Conservation (phyloP, 2,797 vertebrate genomes). For the Melanotaenia maccullochi region DNA sequence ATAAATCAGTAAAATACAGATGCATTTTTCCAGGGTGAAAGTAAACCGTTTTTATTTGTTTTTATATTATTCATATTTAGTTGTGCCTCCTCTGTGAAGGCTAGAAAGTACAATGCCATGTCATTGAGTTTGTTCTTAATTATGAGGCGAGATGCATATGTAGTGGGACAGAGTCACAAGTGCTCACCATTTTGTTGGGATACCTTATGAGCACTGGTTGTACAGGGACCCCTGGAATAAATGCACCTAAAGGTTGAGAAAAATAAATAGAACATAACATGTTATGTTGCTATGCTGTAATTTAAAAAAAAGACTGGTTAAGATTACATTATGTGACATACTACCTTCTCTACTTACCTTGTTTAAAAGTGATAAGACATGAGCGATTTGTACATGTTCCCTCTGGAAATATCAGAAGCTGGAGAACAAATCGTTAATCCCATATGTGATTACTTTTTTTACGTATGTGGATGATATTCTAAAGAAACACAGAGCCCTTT, state of each 20-base stretch:
- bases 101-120: not conserved
- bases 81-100: not conserved
- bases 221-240: constrained; percentile 91
- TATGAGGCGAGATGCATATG: not conserved
- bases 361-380: constrained; percentile 98
- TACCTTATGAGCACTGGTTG: constrained; percentile 93
- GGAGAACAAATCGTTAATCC: constrained; percentile 57
- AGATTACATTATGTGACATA: not conserved
- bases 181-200: constrained; percentile 91
- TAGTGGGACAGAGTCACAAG: not conserved
- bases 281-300: not conserved
- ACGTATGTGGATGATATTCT: not conserved
- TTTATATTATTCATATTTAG: not conserved
- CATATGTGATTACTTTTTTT: not conserved
- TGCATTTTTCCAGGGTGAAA: not conserved
- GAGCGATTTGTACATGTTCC: constrained; percentile 98
- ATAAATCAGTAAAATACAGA: not conserved
- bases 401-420: constrained; percentile 97
- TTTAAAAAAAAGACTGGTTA: not conserved
- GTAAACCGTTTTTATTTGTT: not conserved
- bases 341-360: constrained; percentile 83
- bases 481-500: not conserved
- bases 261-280: not conserved
- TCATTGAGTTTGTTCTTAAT: not conserved
- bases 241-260: constrained; percentile 85